Conservation (phyloP, 1,140 invertebrate species). For the Zaprionus lachaisei region DNA sequence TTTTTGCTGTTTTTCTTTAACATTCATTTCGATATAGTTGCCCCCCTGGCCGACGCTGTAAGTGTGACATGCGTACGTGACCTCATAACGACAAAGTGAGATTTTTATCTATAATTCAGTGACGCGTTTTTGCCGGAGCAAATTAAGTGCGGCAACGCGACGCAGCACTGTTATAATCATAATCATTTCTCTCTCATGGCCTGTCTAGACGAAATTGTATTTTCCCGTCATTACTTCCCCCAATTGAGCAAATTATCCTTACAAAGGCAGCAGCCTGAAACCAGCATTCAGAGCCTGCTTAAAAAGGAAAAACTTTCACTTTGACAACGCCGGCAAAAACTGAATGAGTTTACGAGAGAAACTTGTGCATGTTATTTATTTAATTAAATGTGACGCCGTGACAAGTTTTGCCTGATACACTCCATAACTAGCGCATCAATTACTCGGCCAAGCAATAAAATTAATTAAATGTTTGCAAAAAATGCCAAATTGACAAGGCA, state of each 20-base stretch:
- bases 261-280: conserved; percentile 7
- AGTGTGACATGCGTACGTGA: conserved; percentile 66
- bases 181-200: conserved; percentile 46
- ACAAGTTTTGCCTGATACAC: conserved; percentile 49
- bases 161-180: conserved; percentile 47
- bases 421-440: conserved; percentile 36
- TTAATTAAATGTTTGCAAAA: conserved; percentile 34
- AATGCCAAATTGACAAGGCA: background rate
- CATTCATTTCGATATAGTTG: conserved; percentile 13
- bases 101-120: conserved; percentile 80
- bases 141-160: conserved; percentile 37
- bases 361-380: conserved; percentile 72
- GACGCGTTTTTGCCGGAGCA: conserved; percentile 45
- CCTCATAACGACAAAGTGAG: conserved; percentile 78
- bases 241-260: conserved; percentile 43
- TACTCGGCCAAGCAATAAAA: conserved; percentile 20
- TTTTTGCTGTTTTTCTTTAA: conserved; percentile 6
- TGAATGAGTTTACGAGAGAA: conserved; percentile 35
- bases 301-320: conserved; percentile 61
- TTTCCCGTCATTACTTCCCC: conserved; percentile 68
- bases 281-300: conserved; percentile 4
- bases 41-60: background rate
- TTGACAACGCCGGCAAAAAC: conserved; percentile 48
- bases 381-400: conserved; percentile 70
- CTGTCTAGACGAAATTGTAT: conserved; percentile 73